These are phyloP conservation scores for Ptychoptera albimana DNA, from an alignment of 2,888 invertebrate genomes.

Conservation along the genomic window DNA sequence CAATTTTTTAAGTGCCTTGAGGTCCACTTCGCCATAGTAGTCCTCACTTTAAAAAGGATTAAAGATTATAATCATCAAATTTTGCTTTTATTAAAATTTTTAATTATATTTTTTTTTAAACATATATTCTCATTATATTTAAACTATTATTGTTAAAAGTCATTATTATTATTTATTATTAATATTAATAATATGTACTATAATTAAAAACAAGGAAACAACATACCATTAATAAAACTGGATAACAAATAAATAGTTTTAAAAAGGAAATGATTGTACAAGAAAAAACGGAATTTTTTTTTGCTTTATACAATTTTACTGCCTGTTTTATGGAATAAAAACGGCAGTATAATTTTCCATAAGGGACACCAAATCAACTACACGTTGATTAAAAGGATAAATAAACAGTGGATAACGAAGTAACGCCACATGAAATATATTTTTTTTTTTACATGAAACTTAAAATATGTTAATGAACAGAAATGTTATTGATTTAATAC, in stretches of 20 bases:
- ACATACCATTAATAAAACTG: no score
- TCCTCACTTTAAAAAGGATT: slow-evolving; percentile 52
- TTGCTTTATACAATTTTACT: no score
- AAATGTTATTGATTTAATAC: no score
- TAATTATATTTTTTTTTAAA: slow-evolving; percentile 7
- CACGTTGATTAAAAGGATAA: no score
- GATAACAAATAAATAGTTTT: slow-evolving; percentile 33
- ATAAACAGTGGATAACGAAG: not conserved
- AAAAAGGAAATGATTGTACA: slow-evolving; percentile 22
- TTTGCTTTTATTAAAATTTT: slow-evolving; percentile 4
- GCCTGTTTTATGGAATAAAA: no score
- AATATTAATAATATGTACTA: slow-evolving; percentile 25
- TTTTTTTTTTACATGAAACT: not conserved
- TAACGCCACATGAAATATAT: not conserved
- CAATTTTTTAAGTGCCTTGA: slow-evolving; percentile 72
- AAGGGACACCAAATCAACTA: no score
- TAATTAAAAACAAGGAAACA: slow-evolving; percentile 33
- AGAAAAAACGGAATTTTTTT: no score
- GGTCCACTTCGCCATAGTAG: slow-evolving; percentile 81
- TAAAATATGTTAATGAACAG: no score
- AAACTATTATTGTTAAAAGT: no score
- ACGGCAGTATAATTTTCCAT: no score
- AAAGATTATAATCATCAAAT: slow-evolving; percentile 9
- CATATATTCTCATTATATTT: no score
- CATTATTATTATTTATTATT: slow-evolving; percentile 31